Base-by-base conservation (phyloP, 2,888 invertebrate species). In the Latrodectus hesperus region DNA sequence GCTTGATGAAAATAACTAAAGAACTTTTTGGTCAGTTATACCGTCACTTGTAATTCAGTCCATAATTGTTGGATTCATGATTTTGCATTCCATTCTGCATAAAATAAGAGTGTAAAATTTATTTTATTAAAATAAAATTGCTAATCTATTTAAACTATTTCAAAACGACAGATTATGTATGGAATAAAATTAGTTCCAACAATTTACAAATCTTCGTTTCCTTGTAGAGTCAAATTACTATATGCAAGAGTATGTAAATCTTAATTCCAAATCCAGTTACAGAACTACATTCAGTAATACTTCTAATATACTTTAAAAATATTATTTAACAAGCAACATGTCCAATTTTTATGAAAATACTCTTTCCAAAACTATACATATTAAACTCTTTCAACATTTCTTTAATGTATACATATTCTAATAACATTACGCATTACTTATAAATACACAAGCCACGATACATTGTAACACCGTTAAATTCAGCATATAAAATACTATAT, bases 361-460 rank as follows among this genome's bases (percentile, higher is more conserved):
- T 70, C 71, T 84, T 52, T 79, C 60, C 71, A 84, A 70, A 84
- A 84, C 77, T 71, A 73, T 65, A 77, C 84, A 73, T 78, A 72
- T 78, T 73, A 84, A 53, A 22, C 49, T 67, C 75, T 60, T 75
- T 83, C 49, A 78, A 78, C 72, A 73, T 53, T 67, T 12, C 72
- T 78, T 65, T 53, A 55, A 68, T 26, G 14, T 16, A 72, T 78
- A 26, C 83, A 83, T 76, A 53, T 49, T 78, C 64, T 84, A 78
- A 84, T 72, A 78, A 67, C 78, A 78, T 73, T 68, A 49, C 52
- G 55, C 17, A 38, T 38, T 38, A 38, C 22, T 74, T 72, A 80
- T 80, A 80, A 72, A 80, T 72, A 80, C n/a, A 80, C n/a, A 80
- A 72, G 72, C 72, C 52, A 38, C 38, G 38, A 14, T n/a, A 60